Conservation (phyloP, 2,113 vertebrate genomes). For the Pyxicephalus adspersus region DNA sequence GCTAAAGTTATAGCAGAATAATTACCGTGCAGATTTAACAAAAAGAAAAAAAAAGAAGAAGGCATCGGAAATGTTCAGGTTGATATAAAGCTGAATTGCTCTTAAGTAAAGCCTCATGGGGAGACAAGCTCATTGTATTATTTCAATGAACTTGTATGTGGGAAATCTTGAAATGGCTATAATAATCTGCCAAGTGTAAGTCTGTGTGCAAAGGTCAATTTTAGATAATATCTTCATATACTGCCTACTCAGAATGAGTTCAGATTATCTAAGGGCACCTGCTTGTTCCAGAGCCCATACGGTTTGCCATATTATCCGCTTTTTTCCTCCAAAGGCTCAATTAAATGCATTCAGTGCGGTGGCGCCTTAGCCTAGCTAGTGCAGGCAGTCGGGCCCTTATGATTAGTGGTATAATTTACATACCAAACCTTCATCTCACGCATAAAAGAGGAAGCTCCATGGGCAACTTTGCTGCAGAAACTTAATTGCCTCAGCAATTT, state of each 20-base stretch:
- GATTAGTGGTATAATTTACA: constrained; percentile 46
- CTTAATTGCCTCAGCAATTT: constrained; percentile 23
- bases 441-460: constrained; percentile 1
- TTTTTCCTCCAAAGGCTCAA: constrained; percentile 43
- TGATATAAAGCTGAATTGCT: constrained; percentile 51
- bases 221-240: constrained; percentile 57
- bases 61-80: constrained; percentile 43
- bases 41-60: no score
- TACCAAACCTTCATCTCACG: constrained; percentile 18
- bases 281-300: constrained; percentile 47
- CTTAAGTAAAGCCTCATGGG: constrained; percentile 51
- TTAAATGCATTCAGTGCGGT: constrained; percentile 39
- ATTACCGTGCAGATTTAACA: constrained; percentile 32
- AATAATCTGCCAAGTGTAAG: constrained; percentile 50
- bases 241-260: constrained; percentile 44
- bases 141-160: constrained; percentile 54
- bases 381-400: constrained; percentile 10
- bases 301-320: constrained; percentile 43
- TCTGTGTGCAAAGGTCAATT: constrained; percentile 53
- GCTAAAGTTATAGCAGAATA: constrained; percentile 48
- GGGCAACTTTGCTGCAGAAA: constrained; percentile 17
- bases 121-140: constrained; percentile 53
- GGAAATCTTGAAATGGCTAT: constrained; percentile 55
- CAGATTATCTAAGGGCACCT: constrained; percentile 49
- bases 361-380: constrained; percentile 4